phyloP scores from a whole-genome alignment of 2,797 vertebrate genomes.

The Halcyon badia region DNA sequence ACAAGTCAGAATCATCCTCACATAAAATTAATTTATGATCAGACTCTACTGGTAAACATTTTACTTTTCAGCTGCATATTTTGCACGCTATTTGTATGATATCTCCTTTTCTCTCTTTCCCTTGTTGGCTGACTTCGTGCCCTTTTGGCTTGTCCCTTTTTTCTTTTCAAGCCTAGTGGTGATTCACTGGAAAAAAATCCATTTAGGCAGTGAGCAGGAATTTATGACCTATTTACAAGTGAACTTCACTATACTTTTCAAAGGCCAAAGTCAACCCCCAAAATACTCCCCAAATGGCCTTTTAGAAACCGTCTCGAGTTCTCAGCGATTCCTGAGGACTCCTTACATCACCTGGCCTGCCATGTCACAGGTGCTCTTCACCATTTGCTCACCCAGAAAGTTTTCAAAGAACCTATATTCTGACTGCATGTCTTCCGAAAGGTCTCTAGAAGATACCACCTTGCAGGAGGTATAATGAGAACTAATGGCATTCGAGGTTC shows the following conservation, averaged over 20 bases:
- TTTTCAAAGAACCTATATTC: background rate
- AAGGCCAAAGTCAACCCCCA: background rate
- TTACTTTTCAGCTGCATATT: conserved; percentile 21
- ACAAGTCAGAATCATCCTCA: background rate
- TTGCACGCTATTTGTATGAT: conserved; percentile 21
- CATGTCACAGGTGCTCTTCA: background rate
- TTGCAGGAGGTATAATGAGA: background rate
- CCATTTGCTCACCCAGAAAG: background rate
- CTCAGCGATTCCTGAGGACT: background rate
- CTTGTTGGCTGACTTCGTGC: conserved; percentile 18
- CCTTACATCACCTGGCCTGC: background rate
- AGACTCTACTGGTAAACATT: conserved; percentile 7
- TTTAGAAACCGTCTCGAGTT: background rate
- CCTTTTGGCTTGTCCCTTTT: conserved; percentile 15
- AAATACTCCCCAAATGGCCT: background rate
- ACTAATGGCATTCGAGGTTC: background rate
- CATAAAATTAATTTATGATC: background rate
- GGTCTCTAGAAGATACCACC: background rate
- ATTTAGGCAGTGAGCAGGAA: conserved; percentile 12
- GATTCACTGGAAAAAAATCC: conserved; percentile 36
- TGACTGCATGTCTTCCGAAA: background rate
- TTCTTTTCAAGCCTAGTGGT: background rate
- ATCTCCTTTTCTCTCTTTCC: conserved; percentile 30
- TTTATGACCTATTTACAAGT: conserved; percentile 34
- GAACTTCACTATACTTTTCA: background rate